Evolutionary conservation across 2,888 invertebrate genomes (phyloP).

Genomic region (Graphium colonna): DNA sequence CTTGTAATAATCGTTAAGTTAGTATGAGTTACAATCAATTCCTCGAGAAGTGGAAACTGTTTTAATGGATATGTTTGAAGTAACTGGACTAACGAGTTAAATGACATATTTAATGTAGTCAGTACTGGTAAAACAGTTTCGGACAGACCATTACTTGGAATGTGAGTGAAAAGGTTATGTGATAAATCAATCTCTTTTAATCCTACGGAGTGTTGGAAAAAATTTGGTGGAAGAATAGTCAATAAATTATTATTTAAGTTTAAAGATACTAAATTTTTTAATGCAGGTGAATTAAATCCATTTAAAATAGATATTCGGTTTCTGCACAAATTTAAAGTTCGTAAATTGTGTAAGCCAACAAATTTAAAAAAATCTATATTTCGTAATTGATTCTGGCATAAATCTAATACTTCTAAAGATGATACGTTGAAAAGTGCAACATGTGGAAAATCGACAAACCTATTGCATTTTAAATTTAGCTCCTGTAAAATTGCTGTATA

Average conservation of each 20-base stretch:
- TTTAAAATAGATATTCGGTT: conserved; percentile 87
- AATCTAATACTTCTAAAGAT: conserved; percentile 85
- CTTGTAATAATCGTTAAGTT: conserved; percentile 91
- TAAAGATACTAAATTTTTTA: conserved; percentile 86
- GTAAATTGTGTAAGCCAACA: conserved; percentile 86
- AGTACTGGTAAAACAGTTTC: conserved; percentile 86
- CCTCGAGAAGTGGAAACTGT: conserved; percentile 88
- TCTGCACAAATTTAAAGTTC: conserved; percentile 86
- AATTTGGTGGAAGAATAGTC: conserved; percentile 88
- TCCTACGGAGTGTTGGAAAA: conserved; percentile 86
- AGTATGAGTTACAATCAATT: conserved; percentile 88
- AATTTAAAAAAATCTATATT: conserved; percentile 88
- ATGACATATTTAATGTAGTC: conserved; percentile 89
- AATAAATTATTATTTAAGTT: conserved; percentile 88
- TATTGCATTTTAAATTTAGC: conserved; percentile 86
- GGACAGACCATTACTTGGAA: conserved; percentile 88
- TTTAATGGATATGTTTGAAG: conserved; percentile 85
- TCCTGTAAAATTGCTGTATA: conserved; percentile 88
- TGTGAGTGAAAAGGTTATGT: conserved; percentile 87
- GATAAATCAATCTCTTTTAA: conserved; percentile 89
- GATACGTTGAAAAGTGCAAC: conserved; percentile 87
- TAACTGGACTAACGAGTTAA: conserved; percentile 88
- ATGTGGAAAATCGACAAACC: conserved; percentile 88
- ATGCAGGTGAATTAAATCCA: conserved; percentile 87
- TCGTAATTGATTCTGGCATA: conserved; percentile 84